Evolutionary conservation across 2,888 invertebrate genomes (phyloP).

Genomic region (Eupithecia tripunctaria): DNA sequence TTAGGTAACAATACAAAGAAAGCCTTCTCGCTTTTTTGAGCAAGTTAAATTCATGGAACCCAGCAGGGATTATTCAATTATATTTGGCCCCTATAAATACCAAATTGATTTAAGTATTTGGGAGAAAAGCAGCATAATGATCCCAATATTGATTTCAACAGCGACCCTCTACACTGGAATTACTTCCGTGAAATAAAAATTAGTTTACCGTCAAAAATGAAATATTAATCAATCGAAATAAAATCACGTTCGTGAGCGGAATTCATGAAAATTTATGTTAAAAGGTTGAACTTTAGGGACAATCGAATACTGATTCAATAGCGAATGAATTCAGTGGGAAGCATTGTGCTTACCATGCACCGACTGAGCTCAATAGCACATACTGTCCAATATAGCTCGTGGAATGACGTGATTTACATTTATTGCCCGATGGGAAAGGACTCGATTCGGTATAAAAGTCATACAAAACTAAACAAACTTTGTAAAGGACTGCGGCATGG

Average conservation of each 20-base stretch:
- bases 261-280: conserved; percentile 60
- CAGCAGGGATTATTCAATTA: conserved; percentile 43
- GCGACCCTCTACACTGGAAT: conserved; percentile 13
- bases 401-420: conserved; percentile 77
- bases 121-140: conserved; percentile 34
- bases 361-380: conserved; percentile 67
- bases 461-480: conserved; percentile 34
- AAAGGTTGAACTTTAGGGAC: conserved; percentile 63
- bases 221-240: conserved; percentile 33
- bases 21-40: conserved; percentile 52
- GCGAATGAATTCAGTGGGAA: conserved; percentile 66
- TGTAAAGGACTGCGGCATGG: conserved; percentile 9
- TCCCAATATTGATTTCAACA: conserved; percentile 35
- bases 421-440: conserved; percentile 62
- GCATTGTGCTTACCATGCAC: conserved; percentile 74
- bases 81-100: conserved; percentile 38
- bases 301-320: conserved; percentile 75
- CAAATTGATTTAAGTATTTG: conserved; percentile 32
- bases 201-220: conserved; percentile 33
- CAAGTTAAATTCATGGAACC: conserved; percentile 53
- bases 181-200: conserved; percentile 32
- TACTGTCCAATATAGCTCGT: conserved; percentile 66
- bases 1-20: conserved; percentile 53
- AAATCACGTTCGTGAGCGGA: conserved; percentile 44
- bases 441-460: conserved; percentile 63